phyloP scores from a whole-genome alignment of 2,113 vertebrate genomes.

The Pituophis catenifer region DNA sequence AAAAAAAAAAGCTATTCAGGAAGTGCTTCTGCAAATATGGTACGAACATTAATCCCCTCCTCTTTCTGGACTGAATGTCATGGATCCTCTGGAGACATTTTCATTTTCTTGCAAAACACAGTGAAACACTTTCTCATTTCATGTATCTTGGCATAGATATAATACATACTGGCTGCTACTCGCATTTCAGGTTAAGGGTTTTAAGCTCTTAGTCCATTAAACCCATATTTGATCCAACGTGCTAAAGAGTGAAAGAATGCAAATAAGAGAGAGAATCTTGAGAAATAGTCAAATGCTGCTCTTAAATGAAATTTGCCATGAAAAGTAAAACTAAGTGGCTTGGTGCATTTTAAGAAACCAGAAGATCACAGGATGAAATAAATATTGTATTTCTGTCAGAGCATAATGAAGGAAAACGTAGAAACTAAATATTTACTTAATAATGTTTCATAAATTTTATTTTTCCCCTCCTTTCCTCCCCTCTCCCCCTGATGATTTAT shows the following conservation, averaged over 20 bases:
- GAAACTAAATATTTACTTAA: neutral
- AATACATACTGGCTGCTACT: neutral
- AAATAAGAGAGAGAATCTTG: neutral
- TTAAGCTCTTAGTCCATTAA: neutral
- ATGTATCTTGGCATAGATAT: neutral
- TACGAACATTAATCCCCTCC: slow-evolving; percentile 36
- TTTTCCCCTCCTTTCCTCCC: too few relatives aligned
- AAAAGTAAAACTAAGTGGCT: neutral
- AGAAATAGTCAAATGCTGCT: neutral
- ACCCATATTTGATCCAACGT: neutral
- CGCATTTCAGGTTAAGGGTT: neutral
- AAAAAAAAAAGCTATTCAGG: slow-evolving; percentile 24
- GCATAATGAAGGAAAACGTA: neutral
- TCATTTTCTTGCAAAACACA: neutral
- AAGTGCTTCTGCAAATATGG: slow-evolving; percentile 52
- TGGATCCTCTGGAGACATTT: neutral
- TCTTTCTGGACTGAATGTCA: neutral
- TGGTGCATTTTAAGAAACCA: neutral
- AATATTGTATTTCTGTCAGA: neutral
- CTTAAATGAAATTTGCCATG: neutral
- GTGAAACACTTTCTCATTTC: neutral
- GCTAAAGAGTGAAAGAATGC: too few relatives aligned
- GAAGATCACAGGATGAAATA: neutral
- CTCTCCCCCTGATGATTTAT: neutral
- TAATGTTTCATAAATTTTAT: neutral